A percentile compares a stretch with the other conserved stretches of the same genome.
Evolutionary conservation across 2,797 vertebrate species (phyloP).

Genomic region (Alca torda): DNA sequence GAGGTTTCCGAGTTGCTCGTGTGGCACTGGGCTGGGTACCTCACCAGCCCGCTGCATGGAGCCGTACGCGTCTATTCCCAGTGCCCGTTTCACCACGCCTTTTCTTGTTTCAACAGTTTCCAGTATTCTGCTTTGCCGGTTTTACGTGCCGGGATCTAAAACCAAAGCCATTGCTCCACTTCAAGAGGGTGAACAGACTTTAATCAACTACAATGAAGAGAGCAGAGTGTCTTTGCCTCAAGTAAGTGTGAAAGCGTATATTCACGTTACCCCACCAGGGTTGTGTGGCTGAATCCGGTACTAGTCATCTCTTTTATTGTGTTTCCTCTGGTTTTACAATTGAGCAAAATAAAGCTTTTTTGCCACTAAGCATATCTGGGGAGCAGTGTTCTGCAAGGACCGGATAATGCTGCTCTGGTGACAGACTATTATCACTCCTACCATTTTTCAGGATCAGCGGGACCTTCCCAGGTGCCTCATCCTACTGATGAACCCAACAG

Average conservation of each 20-base stretch:
- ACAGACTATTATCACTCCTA: background rate
- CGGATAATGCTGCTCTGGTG: background rate
- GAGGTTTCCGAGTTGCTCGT: background rate
- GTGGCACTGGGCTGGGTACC: background rate
- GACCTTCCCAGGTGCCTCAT: background rate
- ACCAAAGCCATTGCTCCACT: background rate
- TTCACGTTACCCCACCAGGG: background rate
- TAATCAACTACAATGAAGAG: constrained; percentile 84
- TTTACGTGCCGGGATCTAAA: background rate
- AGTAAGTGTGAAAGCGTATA: constrained; percentile 26
- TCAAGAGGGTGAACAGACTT: constrained; percentile 79
- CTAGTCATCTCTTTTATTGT: background rate
- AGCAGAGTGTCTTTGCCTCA: constrained; percentile 64
- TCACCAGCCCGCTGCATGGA: background rate
- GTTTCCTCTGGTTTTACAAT: background rate
- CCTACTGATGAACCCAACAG: background rate
- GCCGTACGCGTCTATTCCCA: background rate
- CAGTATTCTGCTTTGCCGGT: background rate
- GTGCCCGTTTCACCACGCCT: background rate
- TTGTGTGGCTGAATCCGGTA: background rate
- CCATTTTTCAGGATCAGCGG: background rate
- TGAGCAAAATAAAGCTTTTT: background rate
- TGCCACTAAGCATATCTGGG: background rate
- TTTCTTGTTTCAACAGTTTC: background rate
- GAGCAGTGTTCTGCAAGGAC: background rate